These are phyloP conservation scores for Pygmarrhopalites habei DNA, from an alignment of 1,140 invertebrate genomes.

Conservation along the genomic window DNA sequence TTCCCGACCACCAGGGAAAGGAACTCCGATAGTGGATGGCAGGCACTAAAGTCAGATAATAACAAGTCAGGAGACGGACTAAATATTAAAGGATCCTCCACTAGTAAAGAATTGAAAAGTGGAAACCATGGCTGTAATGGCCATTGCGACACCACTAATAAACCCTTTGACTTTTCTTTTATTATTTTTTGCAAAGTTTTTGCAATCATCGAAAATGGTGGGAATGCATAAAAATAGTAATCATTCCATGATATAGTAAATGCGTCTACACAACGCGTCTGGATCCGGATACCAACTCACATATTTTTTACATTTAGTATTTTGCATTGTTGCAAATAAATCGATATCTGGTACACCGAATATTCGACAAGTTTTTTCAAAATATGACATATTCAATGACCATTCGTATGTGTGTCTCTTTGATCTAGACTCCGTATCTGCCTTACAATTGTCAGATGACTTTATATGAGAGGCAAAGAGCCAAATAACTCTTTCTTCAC, in stretches of 20 bases:
- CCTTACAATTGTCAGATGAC: background rate
- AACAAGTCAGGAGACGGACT: background rate
- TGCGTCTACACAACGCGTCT: conserved; percentile 3
- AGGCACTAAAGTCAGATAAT: background rate
- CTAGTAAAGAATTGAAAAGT: background rate
- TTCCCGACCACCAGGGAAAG: background rate
- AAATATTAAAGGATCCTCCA: background rate
- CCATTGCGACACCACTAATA: conserved; percentile 16
- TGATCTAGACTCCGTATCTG: background rate
- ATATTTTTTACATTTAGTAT: background rate
- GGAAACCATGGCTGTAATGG: conserved; percentile 16
- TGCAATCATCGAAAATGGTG: conserved; percentile 16
- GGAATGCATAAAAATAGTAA: conserved; percentile 13
- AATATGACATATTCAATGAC: background rate
- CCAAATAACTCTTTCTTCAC: background rate
- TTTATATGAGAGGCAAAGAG: conserved; percentile 11
- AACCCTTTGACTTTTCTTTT: background rate
- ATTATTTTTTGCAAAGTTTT: conserved; percentile 5
- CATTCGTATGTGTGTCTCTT: background rate
- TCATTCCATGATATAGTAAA: conserved; percentile 7
- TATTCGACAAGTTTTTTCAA: background rate
- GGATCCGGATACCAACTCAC: conserved; percentile 19
- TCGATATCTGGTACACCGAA: background rate
- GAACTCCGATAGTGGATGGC: conserved; percentile 1
- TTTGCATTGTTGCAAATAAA: background rate